Percentiles rank a stretch among this genome's conserved stretches.
These are phyloP conservation scores for Rhysida immarginata DNA, from an alignment of 1,140 invertebrate genomes.

Conservation along the genomic window DNA sequence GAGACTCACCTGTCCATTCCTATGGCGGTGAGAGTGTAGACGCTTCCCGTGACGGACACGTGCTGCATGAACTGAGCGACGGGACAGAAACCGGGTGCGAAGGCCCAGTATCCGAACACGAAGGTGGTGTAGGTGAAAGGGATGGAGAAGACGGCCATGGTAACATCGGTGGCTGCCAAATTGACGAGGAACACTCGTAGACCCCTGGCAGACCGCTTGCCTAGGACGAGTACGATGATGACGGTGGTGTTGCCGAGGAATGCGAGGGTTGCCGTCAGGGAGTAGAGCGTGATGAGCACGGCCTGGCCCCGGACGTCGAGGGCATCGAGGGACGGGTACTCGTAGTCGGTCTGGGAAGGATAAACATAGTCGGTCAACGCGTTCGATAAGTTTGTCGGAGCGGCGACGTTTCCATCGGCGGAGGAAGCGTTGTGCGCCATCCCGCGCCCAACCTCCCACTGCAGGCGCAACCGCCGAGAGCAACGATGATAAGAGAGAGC, in stretches of 20 bases:
- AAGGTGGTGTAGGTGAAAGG: slow-evolving; percentile 34
- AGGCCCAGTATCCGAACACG: slow-evolving; percentile 31
- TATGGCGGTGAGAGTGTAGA: slow-evolving; percentile 31
- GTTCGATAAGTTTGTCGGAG: too few relatives aligned
- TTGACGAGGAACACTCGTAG: slow-evolving; percentile 31
- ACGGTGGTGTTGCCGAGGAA: slow-evolving; percentile 27
- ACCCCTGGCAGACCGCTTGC: slow-evolving; percentile 25
- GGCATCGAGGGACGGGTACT: slow-evolving; percentile 19
- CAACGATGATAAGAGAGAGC: too few relatives aligned
- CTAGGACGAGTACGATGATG: slow-evolving; percentile 27
- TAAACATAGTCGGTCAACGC: too few relatives aligned
- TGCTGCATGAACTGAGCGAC: slow-evolving; percentile 31
- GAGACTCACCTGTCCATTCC: slow-evolving; percentile 32
- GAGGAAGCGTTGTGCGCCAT: too few relatives aligned
- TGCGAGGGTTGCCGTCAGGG: slow-evolving; percentile 26
- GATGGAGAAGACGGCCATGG: slow-evolving; percentile 32
- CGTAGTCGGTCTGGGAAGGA: slow-evolving; percentile 6
- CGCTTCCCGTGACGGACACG: slow-evolving; percentile 28
- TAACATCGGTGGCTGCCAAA: slow-evolving; percentile 29
- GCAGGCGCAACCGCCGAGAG: too few relatives aligned
- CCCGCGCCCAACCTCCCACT: too few relatives aligned
- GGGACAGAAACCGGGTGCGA: slow-evolving; percentile 28
- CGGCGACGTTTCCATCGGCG: too few relatives aligned
- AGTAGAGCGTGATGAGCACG: slow-evolving; percentile 27
- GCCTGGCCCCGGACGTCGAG: slow-evolving; percentile 21